Base-by-base conservation (phyloP, 2,888 invertebrate genomes). In the Phyto melanocephala region DNA sequence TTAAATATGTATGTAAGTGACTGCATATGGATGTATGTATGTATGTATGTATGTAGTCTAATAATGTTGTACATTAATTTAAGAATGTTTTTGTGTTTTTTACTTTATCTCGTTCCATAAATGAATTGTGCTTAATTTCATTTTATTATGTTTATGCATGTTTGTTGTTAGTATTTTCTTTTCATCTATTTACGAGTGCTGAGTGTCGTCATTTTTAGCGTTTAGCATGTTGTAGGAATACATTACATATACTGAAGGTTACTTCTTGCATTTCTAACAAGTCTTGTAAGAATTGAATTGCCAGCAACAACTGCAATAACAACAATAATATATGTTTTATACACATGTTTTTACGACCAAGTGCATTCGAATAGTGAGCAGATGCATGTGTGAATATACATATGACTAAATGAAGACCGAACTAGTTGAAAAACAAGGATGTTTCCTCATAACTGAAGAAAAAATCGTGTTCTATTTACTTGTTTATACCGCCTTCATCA, bases 101-200 rank as follows among this genome's bases (percentile, higher is more conserved):
- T 28, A 28, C 6, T 28, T 47, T 1, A 33, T 63, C 17, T 11
- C 7, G 20, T 35, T 65, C 15, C 8, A 22, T 37, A 22, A 37
- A 17, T 17, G 22, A 67, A 37, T 13, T 52, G 13, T 37, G 35
- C n/a, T 67, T 24, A 22, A 52, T 37, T 52, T 67, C 8, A 20
- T 67, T 67, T 67, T 52, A 37, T 67, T 52, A 67, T 52, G 65
- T 52, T 52, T 22, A 17, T 22, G 50, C 65, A 67, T 67, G 22
- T 37, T 65, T 62, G 24, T 47, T 47, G 17, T 28, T 35, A 5
- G 1, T 10, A 7, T 17, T 47, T n/a, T n/a, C n/a, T n/a, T 20
- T 10, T 47, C 15, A 5, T 56, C 13, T 17, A n/a, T n/a, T 58
- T 7, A 1, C 17, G 15, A 33, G 35, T 17, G 8, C 7, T 17